phyloP scores from a whole-genome alignment of 2,113 vertebrate genomes.

The Pseudopodoces humilis region DNA sequence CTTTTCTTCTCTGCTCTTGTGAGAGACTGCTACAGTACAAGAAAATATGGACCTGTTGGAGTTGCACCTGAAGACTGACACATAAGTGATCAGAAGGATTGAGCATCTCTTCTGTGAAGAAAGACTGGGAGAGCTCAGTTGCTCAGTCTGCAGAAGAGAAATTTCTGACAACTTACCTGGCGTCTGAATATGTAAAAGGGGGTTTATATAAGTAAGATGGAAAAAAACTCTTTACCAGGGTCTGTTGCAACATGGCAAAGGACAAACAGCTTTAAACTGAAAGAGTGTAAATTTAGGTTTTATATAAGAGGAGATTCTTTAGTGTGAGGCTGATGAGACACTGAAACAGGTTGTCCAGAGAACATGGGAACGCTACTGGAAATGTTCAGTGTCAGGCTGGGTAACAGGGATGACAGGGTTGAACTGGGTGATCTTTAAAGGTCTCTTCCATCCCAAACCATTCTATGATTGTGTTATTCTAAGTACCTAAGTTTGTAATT shows the following conservation, averaged over 20 bases:
- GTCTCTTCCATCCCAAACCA: not conserved
- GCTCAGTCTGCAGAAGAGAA: not conserved
- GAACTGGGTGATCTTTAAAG: not conserved
- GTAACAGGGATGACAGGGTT: not conserved
- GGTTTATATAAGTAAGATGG: not conserved
- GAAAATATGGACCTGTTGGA: not conserved
- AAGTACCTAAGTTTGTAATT: not conserved
- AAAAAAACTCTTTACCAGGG: not conserved
- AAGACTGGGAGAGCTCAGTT: not conserved
- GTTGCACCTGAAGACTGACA: not conserved
- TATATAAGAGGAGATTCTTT: not conserved
- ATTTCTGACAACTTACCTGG: rapidly evolving
- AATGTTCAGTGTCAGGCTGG: not conserved
- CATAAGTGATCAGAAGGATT: not conserved
- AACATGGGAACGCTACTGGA: not conserved
- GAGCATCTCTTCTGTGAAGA: not conserved
- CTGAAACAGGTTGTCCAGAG: not conserved
- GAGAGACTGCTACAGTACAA: not conserved
- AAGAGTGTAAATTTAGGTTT: not conserved
- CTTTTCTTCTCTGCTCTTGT: not conserved
- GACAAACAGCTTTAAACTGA: not conserved
- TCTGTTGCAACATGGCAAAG: not conserved
- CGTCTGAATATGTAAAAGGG: not conserved
- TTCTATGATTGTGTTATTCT: not conserved
- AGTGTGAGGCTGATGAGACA: not conserved